Percentiles rank a stretch among this genome's conserved stretches.
These are phyloP conservation scores for Parelbella ahira DNA, from an alignment of 2,888 invertebrate species.

Conservation along the genomic window DNA sequence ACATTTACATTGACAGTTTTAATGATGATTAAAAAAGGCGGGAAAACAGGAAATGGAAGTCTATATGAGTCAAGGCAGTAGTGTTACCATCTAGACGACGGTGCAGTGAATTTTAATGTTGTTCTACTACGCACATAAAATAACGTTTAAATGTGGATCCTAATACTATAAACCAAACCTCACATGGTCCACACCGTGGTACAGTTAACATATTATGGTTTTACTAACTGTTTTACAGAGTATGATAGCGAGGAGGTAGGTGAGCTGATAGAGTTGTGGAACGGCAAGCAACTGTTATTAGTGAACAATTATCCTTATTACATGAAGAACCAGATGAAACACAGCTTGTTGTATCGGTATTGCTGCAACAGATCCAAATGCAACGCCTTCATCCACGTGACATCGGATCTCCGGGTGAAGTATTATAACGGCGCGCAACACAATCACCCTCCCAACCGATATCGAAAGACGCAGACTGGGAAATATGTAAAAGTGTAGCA, in stretches of 20 bases:
- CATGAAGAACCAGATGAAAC: conserved; percentile 31
- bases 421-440: conserved; percentile 30
- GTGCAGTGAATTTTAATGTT: too few relatives aligned
- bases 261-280: conserved; percentile 37
- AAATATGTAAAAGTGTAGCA: conserved; percentile 34
- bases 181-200: too few relatives aligned
- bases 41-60: too few relatives aligned
- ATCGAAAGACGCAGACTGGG: conserved; percentile 27
- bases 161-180: too few relatives aligned
- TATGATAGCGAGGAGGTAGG: neutral
- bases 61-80: too few relatives aligned
- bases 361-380: conserved; percentile 42
- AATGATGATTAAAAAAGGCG: too few relatives aligned
- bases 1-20: too few relatives aligned
- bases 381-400: conserved; percentile 37
- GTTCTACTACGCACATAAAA: too few relatives aligned
- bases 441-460: conserved; percentile 33
- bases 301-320: conserved; percentile 44
- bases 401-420: conserved; percentile 28
- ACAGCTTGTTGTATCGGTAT: conserved; percentile 34
- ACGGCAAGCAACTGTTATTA: conserved; percentile 38
- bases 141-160: too few relatives aligned
- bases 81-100: too few relatives aligned
- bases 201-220: too few relatives aligned
- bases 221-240: too few relatives aligned